These are phyloP conservation scores for Chionoecetes opilio DNA, from an alignment of 1,140 invertebrate species.

Conservation along the genomic window DNA sequence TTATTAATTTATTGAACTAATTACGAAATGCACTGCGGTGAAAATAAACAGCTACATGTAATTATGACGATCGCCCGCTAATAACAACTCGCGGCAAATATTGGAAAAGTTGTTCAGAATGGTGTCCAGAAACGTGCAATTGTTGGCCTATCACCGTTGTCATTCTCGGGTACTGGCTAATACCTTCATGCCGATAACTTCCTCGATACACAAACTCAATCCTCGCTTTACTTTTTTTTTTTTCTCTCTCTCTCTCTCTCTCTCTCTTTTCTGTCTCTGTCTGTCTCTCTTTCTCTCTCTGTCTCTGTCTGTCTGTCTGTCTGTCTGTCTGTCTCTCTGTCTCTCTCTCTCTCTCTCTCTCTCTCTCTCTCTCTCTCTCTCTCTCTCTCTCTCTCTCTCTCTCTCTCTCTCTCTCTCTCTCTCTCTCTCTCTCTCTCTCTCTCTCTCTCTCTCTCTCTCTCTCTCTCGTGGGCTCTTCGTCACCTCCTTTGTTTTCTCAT, in stretches of 20 bases:
- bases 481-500: not conserved
- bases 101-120: not conserved
- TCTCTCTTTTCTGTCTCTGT: no score
- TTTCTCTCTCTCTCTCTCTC: no score
- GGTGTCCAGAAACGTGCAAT: not conserved
- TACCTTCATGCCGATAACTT: no score
- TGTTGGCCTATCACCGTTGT: no score
- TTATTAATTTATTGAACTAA: not conserved
- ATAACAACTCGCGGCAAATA: not conserved
- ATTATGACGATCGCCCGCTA: not conserved
- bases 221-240: no score
- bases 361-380: not conserved
- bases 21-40: not conserved
- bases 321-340: not conserved
- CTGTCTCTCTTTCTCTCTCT: no score
- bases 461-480: not conserved
- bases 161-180: no score
- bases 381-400: no score
- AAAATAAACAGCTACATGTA: constrained; percentile 10
- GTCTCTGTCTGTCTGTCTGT: not conserved
- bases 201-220: no score
- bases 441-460: constrained; percentile 27
- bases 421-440: constrained; percentile 23
- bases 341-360: not conserved
- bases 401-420: not conserved